These are phyloP conservation scores for Spodoptera litura DNA, from an alignment of 1,140 invertebrate species.

Conservation along the genomic window DNA sequence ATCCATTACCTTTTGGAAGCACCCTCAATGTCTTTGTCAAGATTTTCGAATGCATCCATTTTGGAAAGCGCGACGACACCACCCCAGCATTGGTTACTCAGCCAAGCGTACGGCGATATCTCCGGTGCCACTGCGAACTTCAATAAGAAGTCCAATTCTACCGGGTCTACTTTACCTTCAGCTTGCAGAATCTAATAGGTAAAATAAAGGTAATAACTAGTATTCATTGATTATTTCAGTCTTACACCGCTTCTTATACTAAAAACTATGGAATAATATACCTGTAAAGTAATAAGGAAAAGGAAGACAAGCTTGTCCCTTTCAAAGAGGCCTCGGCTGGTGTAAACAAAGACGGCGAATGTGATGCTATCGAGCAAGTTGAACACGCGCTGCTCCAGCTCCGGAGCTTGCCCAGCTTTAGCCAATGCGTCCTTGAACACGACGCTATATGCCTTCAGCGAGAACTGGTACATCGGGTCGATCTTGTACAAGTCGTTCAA, in stretches of 20 bases:
- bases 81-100: constrained; percentile 94
- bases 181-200: constrained; percentile 87
- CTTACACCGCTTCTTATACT: no score
- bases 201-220: no score
- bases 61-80: constrained; percentile 93
- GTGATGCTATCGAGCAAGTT: constrained; percentile 96
- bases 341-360: constrained; percentile 95
- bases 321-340: constrained; percentile 96
- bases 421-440: constrained; percentile 96
- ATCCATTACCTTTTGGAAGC: constrained; percentile 89
- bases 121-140: constrained; percentile 90
- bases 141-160: constrained; percentile 96
- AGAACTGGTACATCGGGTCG: constrained; percentile 98
- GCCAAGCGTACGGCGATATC: constrained; percentile 93
- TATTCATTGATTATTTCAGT: no score
- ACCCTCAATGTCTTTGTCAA: constrained; percentile 97
- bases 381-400: constrained; percentile 90
- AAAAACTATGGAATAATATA: constrained; percentile 61
- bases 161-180: constrained; percentile 90
- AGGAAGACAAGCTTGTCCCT: constrained; percentile 97
- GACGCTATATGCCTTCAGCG: constrained; percentile 96
- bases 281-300: constrained; percentile 95
- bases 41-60: constrained; percentile 93
- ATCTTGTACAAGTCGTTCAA: constrained; percentile 97
- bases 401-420: constrained; percentile 89